phyloP scores from a whole-genome alignment of 2,797 vertebrate genomes.

The Arrhamphus sclerolepis region DNA sequence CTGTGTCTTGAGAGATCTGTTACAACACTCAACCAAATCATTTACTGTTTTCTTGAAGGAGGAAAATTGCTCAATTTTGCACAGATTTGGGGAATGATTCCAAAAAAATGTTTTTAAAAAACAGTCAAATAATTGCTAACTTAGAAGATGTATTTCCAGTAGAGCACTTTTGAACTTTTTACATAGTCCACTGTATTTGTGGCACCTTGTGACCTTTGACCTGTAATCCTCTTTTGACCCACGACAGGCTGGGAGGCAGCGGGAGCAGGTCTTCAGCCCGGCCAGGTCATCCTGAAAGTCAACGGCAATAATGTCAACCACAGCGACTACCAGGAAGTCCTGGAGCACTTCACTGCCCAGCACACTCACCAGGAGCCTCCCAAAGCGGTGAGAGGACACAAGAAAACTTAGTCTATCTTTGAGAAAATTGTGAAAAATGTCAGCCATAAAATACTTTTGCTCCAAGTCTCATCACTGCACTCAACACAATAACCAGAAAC shows the following conservation, averaged over 20 bases:
- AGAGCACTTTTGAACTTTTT: no score
- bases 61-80: constrained; percentile 10
- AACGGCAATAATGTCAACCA: constrained; percentile 88
- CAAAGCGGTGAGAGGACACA: constrained; percentile 80
- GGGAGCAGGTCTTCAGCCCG: constrained; percentile 88
- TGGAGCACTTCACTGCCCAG: constrained; percentile 92
- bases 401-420: not conserved
- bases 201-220: constrained; percentile 9
- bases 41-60: constrained; percentile 37
- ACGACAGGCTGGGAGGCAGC: constrained; percentile 89
- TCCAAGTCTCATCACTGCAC: not conserved
- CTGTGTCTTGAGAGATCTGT: constrained; percentile 35
- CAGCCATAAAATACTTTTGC: not conserved
- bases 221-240: constrained; percentile 30
- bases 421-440: not conserved
- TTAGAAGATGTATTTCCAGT: no score
- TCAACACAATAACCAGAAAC: not conserved
- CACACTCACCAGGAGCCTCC: constrained; percentile 81
- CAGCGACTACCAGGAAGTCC: constrained; percentile 84
- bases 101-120: not conserved
- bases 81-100: constrained; percentile 3
- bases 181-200: constrained; percentile 3
- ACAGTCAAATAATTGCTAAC: not conserved
- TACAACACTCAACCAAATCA: constrained; percentile 20
- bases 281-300: constrained; percentile 94